Percentiles rank a stretch among this genome's conserved stretches.
Conservation (phyloP, 1,140 invertebrate genomes). For the Plectrocnemia conspersa region DNA sequence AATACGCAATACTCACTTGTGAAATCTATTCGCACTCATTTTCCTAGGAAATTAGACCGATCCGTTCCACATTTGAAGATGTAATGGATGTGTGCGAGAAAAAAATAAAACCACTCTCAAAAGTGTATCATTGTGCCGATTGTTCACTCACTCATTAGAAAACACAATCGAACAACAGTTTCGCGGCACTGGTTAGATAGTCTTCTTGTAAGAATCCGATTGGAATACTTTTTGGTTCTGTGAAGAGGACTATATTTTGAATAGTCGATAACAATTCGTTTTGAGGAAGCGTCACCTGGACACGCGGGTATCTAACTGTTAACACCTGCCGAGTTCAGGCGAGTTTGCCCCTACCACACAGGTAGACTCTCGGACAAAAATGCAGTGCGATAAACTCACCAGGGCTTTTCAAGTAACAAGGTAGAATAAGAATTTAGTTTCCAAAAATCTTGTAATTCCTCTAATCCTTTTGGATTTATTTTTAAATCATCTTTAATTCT, state of each 20-base stretch:
- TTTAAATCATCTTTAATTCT: too few species aligned
- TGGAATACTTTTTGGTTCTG: neutral
- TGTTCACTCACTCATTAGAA: conserved; percentile 26
- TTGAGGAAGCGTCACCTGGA: neutral
- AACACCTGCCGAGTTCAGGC: conserved; percentile 17
- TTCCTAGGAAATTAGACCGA: conserved; percentile 24
- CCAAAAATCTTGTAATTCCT: too few species aligned
- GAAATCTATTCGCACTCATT: conserved; percentile 33
- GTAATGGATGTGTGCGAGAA: too few species aligned
- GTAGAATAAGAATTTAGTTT: too few species aligned
- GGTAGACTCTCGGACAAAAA: too few species aligned
- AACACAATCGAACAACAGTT: neutral
- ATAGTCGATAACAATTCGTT: conserved; percentile 1
- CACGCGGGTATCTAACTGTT: conserved; percentile 11
- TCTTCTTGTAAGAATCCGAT: neutral
- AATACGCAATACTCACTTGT: conserved; percentile 33
- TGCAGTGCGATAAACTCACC: conserved; percentile 8
- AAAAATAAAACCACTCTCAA: conserved; percentile 21
- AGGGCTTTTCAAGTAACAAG: conserved; percentile 1
- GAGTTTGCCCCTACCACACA: conserved; percentile 13
- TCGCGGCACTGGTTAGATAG: neutral
- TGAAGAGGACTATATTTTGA: neutral
- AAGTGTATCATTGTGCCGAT: conserved; percentile 28
- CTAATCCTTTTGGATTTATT: too few species aligned
- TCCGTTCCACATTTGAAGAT: conserved; percentile 15